Evolutionary conservation across 2,113 vertebrate species (phyloP).

Genomic region (Plestiodon gilberti): DNA sequence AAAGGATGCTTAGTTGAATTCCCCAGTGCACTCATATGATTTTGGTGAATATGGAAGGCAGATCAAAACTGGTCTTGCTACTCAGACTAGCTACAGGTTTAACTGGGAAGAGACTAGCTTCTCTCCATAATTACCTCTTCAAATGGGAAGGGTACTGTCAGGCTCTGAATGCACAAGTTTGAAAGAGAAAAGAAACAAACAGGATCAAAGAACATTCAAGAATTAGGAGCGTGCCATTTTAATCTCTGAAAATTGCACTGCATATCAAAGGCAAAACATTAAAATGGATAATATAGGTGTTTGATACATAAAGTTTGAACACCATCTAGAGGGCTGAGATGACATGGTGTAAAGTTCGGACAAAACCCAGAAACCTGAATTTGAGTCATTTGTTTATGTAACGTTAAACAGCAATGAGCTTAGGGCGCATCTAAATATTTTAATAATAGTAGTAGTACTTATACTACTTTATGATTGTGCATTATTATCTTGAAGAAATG

Average conservation of each 20-base stretch:
- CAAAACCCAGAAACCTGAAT: slow-evolving; percentile 13
- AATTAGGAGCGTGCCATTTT: slow-evolving; percentile 73
- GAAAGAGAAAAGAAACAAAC: slow-evolving; percentile 70
- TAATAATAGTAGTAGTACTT: too few relatives aligned
- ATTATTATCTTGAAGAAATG: too few relatives aligned
- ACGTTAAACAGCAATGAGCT: not conserved
- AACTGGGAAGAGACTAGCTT: slow-evolving; percentile 47
- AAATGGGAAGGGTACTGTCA: slow-evolving; percentile 68
- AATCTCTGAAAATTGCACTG: slow-evolving; percentile 72
- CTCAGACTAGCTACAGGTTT: slow-evolving; percentile 58
- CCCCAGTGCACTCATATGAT: slow-evolving; percentile 27
- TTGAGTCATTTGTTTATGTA: slow-evolving; percentile 13
- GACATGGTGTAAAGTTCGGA: slow-evolving; percentile 34
- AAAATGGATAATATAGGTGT: slow-evolving; percentile 64
- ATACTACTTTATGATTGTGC: too few relatives aligned
- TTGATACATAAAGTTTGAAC: slow-evolving; percentile 70
- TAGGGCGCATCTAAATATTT: not conserved
- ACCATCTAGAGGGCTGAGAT: slow-evolving; percentile 64
- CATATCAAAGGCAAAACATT: slow-evolving; percentile 64
- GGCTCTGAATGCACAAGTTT: slow-evolving; percentile 65
- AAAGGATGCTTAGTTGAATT: not conserved
- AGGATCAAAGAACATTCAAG: slow-evolving; percentile 73
- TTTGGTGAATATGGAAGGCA: slow-evolving; percentile 2
- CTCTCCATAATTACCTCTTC: slow-evolving; percentile 69
- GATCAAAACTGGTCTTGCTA: slow-evolving; percentile 58